A percentile compares a stretch with the other conserved stretches of the same genome.
phyloP scores from a whole-genome alignment of 2,113 vertebrate genomes.

The Scalopus aquaticus region DNA sequence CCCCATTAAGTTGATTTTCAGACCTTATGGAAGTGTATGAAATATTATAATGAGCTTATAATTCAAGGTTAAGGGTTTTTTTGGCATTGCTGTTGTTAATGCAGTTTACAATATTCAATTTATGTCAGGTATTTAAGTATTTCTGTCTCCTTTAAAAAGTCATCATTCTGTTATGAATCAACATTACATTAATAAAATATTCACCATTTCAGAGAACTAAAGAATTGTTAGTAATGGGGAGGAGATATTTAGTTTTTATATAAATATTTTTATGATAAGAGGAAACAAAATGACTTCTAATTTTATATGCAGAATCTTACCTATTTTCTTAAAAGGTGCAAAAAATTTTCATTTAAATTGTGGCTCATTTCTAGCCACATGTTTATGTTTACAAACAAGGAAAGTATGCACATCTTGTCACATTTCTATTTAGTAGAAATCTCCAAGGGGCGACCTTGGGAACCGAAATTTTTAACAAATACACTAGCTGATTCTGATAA shows the following conservation, averaged over 20 bases:
- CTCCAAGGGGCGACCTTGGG: not conserved
- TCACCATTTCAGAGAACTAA: not conserved
- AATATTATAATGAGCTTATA: not conserved
- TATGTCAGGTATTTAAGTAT: not conserved
- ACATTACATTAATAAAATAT: too few relatives aligned
- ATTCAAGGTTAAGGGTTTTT: not conserved
- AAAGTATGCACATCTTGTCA: not conserved
- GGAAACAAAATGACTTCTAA: not conserved
- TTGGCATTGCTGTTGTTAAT: not conserved
- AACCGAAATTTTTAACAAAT: not conserved
- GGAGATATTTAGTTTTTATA: not conserved
- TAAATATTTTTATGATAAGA: not conserved
- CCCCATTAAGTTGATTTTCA: not conserved
- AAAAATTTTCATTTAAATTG: not conserved
- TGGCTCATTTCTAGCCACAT: not conserved
- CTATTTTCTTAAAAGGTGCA: not conserved
- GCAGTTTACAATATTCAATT: not conserved
- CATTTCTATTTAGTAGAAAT: not conserved
- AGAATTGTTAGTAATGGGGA: not conserved
- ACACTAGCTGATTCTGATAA: not conserved
- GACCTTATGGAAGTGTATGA: not conserved
- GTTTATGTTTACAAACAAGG: not conserved
- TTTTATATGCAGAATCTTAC: not conserved
- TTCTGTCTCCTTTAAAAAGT: not conserved
- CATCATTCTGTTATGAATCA: not conserved